Evolutionary conservation across 2,888 invertebrate genomes (phyloP).

Genomic region (Calliscelio sp.): DNA sequence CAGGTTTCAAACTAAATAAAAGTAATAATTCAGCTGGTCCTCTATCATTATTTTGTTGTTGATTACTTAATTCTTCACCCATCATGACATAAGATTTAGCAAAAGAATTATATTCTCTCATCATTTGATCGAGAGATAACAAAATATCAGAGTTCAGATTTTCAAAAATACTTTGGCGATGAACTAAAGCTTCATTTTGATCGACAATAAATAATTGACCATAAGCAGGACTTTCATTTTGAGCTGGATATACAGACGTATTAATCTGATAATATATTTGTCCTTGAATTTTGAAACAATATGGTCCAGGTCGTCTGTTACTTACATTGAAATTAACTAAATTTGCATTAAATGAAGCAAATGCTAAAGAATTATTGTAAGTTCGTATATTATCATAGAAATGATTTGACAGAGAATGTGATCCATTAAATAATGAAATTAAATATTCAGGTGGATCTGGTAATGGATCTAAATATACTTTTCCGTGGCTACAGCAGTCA

Average conservation of each 20-base stretch:
- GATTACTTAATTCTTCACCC: conserved; percentile 60
- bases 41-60: conserved; percentile 24
- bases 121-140: conserved; percentile 62
- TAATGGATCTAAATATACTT: too few species aligned
- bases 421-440: conserved; percentile 28
- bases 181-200: conserved; percentile 65
- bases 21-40: too few species aligned
- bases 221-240: conserved; percentile 63
- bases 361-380: conserved; percentile 37
- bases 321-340: conserved; percentile 14
- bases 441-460: too few species aligned
- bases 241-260: conserved; percentile 62
- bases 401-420: conserved; percentile 6
- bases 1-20: conserved; percentile 73
- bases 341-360: too few species aligned
- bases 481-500: conserved; percentile 17
- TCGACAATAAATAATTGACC: conserved; percentile 74
- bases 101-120: conserved; percentile 70
- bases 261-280: too few species aligned
- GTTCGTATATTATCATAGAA: conserved; percentile 28
- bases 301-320: conserved; percentile 16
- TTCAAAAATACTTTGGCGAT: conserved; percentile 17
- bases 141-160: conserved; percentile 52
- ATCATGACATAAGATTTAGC: conserved; percentile 72
- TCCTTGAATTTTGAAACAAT: too few species aligned